Percentiles rank a stretch among this genome's conserved stretches.
phyloP scores from a whole-genome alignment of 2,113 vertebrate genomes.

The Corvus moneduloides region DNA sequence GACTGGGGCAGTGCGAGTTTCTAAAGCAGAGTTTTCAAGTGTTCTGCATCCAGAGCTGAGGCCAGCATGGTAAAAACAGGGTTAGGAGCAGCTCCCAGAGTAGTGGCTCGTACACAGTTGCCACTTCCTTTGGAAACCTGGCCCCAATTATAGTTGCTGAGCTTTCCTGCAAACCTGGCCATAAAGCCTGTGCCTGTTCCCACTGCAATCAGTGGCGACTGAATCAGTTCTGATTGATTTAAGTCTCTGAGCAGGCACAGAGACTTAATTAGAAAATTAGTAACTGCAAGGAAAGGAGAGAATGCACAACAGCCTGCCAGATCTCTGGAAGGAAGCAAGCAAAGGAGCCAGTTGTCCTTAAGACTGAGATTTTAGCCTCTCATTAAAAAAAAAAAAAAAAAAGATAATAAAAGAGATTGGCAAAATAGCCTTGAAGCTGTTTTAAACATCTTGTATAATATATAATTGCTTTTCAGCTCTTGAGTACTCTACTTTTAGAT shows the following conservation, averaged over 20 bases:
- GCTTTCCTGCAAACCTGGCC: neutral
- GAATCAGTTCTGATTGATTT: constrained; percentile 30
- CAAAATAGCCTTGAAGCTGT: neutral
- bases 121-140: neutral
- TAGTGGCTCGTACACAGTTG: neutral
- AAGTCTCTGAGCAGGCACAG: neutral
- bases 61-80: neutral
- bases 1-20: neutral
- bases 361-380: neutral
- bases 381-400: neutral
- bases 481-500: neutral
- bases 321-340: neutral
- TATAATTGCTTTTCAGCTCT: constrained; percentile 21
- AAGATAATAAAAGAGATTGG: neutral
- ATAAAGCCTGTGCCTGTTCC: neutral
- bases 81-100: neutral
- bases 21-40: neutral
- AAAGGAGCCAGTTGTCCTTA: neutral
- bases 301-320: neutral
- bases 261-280: constrained; percentile 52
- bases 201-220: neutral
- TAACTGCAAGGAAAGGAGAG: constrained; percentile 13
- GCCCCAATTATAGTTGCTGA: neutral
- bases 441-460: constrained; percentile 1
- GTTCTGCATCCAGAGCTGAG: neutral